These are phyloP conservation scores for Catalaphyllia jardinei DNA, from an alignment of 64 coral and sea anemone species.

Conservation along the genomic window DNA sequence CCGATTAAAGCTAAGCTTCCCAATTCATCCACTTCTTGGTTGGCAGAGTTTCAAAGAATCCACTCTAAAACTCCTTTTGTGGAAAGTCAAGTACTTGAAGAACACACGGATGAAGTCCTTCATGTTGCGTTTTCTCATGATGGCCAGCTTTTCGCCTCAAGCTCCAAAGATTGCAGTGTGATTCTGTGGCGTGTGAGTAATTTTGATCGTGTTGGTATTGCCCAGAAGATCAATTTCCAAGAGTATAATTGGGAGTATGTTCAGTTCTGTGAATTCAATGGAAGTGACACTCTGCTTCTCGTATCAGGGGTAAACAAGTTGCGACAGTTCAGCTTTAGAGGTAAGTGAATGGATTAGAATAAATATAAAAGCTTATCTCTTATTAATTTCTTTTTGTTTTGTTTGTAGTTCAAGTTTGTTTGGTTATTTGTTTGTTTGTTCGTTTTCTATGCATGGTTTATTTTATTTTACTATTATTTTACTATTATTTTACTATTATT, in stretches of 20 bases:
- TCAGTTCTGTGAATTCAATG: conserved; percentile 84
- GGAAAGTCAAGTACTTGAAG: conserved; percentile 59
- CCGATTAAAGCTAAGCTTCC: not conserved
- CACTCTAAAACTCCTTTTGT: conserved; percentile 50
- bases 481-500: no score
- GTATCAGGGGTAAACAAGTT: conserved; percentile 83
- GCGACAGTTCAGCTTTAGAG: conserved; percentile 64
- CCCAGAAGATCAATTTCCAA: conserved; percentile 45
- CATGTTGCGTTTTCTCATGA: conserved; percentile 87
- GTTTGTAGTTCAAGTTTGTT: not conserved
- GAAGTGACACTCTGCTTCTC: conserved; percentile 58
- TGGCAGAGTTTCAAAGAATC: conserved; percentile 66
- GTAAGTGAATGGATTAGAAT: conserved; percentile 27
- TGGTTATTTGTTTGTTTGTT: no score
- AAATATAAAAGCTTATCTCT: not conserved
- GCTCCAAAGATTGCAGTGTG: conserved; percentile 85
- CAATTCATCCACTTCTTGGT: conserved; percentile 40
- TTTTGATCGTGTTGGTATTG: not conserved
- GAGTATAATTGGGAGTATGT: conserved; percentile 81
- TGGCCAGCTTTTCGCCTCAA: conserved; percentile 78
- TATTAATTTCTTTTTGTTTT: not conserved
- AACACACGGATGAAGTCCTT: conserved; percentile 80
- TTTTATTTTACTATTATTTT: no score
- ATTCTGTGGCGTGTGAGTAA: conserved; percentile 71
- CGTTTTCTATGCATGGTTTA: no score